Conservation (phyloP, 2,113 vertebrate species). For the Microtus oregoni region DNA sequence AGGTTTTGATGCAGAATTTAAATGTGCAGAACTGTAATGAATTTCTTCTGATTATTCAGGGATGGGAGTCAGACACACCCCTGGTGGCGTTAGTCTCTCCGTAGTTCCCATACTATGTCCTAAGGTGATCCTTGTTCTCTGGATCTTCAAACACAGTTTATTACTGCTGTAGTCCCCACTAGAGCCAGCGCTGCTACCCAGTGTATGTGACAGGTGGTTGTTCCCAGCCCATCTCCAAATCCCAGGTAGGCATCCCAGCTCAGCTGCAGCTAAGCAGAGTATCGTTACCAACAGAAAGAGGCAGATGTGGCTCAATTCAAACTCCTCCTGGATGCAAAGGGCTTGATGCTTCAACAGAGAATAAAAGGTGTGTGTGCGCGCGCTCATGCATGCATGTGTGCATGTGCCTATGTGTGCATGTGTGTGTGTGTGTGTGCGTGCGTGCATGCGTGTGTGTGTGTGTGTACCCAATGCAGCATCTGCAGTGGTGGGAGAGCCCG, state of each 20-base stretch:
- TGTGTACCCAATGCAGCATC: neutral
- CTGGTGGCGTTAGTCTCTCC: neutral
- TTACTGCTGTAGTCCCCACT: neutral
- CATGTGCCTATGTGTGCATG: too few relatives aligned
- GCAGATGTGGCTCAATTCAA: neutral
- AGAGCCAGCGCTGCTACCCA: neutral
- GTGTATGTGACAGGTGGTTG: neutral
- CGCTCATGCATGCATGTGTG: neutral
- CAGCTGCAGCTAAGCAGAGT: neutral
- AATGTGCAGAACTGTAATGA: neutral
- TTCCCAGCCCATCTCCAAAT: constrained; percentile 22
- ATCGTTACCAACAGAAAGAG: neutral
- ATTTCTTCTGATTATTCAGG: neutral
- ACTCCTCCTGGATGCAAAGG: neutral
- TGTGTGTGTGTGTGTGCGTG: neutral
- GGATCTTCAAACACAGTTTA: neutral
- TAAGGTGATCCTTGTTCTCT: neutral
- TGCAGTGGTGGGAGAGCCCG: neutral
- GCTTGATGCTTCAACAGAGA: neutral
- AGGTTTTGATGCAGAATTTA: neutral
- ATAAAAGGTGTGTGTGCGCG: neutral
- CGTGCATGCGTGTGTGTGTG: too few relatives aligned
- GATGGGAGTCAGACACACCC: neutral
- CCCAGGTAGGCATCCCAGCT: neutral
- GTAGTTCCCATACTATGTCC: neutral